Conservation (phyloP, 2,113 vertebrate species). For the Syrmaticus mikado region DNA sequence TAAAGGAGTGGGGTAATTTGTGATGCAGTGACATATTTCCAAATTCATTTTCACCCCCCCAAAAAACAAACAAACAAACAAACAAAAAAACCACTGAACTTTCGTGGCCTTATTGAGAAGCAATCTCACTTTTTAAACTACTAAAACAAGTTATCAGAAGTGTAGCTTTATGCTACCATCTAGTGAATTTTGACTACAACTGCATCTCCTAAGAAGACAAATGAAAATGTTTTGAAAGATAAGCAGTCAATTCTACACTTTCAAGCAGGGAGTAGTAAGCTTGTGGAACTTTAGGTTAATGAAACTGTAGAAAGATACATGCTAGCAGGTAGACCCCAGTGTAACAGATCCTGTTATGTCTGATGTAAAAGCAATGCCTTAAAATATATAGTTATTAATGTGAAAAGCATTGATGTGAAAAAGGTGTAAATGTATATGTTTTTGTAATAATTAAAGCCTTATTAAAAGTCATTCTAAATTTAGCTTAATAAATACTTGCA, state of each 20-base stretch:
- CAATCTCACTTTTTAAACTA: not conserved
- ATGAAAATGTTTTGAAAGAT: not conserved
- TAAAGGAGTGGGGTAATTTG: not conserved
- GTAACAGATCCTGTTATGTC: not conserved
- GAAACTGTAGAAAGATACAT: not conserved
- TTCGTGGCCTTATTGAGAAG: not conserved
- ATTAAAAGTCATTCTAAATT: not conserved
- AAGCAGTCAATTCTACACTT: not conserved
- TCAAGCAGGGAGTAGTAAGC: not conserved
- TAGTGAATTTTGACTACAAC: slow-evolving; percentile 11
- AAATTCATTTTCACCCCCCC: not conserved
- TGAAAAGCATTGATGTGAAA: not conserved
- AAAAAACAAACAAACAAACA: too few relatives aligned
- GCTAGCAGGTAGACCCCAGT: not conserved
- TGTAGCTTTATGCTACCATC: slow-evolving; percentile 19
- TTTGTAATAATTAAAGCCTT: not conserved
- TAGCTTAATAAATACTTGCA: not conserved
- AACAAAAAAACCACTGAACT: not conserved
- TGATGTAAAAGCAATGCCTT: not conserved
- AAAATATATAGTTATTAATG: not conserved
- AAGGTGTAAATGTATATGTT: not conserved
- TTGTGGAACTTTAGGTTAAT: not conserved
- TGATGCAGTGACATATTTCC: not conserved
- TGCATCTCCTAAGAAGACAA: not conserved
- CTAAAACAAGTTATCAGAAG: not conserved